These are phyloP conservation scores for Pachycephus smyrnensis DNA, from an alignment of 2,888 invertebrate species.

Conservation along the genomic window DNA sequence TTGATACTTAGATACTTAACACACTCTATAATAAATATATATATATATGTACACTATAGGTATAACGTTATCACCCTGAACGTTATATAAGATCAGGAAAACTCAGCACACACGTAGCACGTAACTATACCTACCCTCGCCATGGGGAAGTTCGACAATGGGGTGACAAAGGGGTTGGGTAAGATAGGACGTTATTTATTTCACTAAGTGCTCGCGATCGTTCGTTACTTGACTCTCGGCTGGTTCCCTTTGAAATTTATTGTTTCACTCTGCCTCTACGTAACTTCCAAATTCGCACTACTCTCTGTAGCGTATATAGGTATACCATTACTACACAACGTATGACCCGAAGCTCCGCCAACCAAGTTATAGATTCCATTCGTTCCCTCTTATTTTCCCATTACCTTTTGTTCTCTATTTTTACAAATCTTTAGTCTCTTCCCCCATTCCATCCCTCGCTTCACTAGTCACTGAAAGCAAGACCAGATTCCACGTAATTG, in stretches of 20 bases:
- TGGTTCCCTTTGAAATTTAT: slow-evolving; percentile 44
- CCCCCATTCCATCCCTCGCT: background rate
- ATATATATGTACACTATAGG: background rate
- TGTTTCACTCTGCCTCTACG: slow-evolving; percentile 34
- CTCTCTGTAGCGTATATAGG: background rate
- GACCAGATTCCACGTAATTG: background rate
- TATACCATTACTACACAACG: background rate
- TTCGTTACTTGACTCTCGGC: slow-evolving; percentile 50
- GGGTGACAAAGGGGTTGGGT: background rate
- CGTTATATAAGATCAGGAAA: background rate
- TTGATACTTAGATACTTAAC: background rate
- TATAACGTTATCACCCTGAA: background rate
- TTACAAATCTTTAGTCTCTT: background rate
- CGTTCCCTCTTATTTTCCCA: background rate
- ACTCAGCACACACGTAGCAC: background rate
- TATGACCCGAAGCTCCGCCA: background rate
- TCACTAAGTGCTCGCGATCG: slow-evolving; percentile 61
- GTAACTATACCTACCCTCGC: background rate
- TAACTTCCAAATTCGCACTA: slow-evolving; percentile 38
- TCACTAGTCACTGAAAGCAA: background rate
- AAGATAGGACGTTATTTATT: slow-evolving; percentile 54
- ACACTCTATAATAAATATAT: background rate
- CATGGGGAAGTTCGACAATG: background rate
- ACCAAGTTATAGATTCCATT: background rate
- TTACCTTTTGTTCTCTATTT: background rate